A percentile compares a stretch with the other conserved stretches of the same genome.
Conservation (phyloP, 2,888 invertebrate genomes). For the Creontiades dilutus region DNA sequence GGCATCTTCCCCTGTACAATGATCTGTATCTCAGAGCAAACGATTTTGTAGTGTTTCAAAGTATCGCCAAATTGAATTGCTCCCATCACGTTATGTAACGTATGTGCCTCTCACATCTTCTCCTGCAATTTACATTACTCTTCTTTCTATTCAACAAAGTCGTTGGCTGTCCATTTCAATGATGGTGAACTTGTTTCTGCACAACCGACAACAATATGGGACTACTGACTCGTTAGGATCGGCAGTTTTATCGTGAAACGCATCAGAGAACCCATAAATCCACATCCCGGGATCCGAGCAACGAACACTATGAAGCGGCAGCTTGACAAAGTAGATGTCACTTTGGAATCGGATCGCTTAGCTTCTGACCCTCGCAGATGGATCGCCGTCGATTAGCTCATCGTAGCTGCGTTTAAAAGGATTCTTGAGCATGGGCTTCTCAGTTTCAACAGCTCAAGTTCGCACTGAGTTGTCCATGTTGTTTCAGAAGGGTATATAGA, state of each 20-base stretch:
- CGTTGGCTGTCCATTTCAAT: no score
- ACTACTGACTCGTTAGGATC: neutral
- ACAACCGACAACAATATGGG: no score
- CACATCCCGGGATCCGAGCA: neutral
- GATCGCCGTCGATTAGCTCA: constrained; percentile 3
- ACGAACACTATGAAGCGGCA: constrained; percentile 12
- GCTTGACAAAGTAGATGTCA: constrained; percentile 12
- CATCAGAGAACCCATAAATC: neutral
- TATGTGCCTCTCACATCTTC: no score
- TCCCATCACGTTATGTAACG: no score
- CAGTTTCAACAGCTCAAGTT: neutral
- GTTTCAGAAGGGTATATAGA: no score
- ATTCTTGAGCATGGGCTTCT: neutral
- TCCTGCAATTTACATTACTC: no score
- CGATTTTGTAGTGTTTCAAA: no score
- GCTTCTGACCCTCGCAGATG: neutral
- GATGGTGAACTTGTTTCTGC: no score
- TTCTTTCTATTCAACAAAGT: no score
- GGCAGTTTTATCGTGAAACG: neutral
- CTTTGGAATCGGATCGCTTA: constrained; percentile 14
- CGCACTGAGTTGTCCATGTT: neutral
- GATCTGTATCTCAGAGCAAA: no score
- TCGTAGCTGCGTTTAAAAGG: constrained; percentile 2
- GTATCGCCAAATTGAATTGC: no score
- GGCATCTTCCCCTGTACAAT: no score